phyloP scores from a whole-genome alignment of 2,888 invertebrate species.

The Pheosia gnoma region DNA sequence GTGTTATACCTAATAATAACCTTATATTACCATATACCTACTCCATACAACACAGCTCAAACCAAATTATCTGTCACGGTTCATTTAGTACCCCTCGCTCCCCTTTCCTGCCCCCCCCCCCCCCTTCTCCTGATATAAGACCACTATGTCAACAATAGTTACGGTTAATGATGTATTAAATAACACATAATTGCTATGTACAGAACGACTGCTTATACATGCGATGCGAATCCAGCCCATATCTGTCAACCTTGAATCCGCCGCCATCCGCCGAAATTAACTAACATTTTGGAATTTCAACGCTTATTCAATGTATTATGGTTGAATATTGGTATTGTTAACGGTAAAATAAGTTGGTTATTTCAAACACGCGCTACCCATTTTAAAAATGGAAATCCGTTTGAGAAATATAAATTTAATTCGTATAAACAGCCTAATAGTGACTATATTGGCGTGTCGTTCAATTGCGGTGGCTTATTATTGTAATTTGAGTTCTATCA shows the following conservation, averaged over 20 bases:
- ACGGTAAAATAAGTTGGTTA: background rate
- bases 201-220: conserved; percentile 2
- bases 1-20: no score
- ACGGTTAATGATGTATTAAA: conserved; percentile 29
- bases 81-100: conserved; percentile 18
- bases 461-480: conserved; percentile 1
- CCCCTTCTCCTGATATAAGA: background rate
- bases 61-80: conserved; percentile 26
- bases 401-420: conserved; percentile 22
- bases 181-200: conserved; percentile 22
- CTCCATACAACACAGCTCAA: conserved; percentile 7
- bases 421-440: conserved; percentile 22
- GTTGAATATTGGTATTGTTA: background rate
- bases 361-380: conserved; percentile 32
- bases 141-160: conserved; percentile 15
- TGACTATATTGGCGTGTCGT: conserved; percentile 29
- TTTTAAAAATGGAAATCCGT: conserved; percentile 25
- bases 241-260: conserved; percentile 38
- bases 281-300: background rate
- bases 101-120: background rate
- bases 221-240: conserved; percentile 23
- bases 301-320: conserved; percentile 7
- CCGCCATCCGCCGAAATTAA: conserved; percentile 16
- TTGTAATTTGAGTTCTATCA: conserved; percentile 19
- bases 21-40: no score